Evolutionary conservation across 2,113 vertebrate species (phyloP).

Genomic region (Esox niger): DNA sequence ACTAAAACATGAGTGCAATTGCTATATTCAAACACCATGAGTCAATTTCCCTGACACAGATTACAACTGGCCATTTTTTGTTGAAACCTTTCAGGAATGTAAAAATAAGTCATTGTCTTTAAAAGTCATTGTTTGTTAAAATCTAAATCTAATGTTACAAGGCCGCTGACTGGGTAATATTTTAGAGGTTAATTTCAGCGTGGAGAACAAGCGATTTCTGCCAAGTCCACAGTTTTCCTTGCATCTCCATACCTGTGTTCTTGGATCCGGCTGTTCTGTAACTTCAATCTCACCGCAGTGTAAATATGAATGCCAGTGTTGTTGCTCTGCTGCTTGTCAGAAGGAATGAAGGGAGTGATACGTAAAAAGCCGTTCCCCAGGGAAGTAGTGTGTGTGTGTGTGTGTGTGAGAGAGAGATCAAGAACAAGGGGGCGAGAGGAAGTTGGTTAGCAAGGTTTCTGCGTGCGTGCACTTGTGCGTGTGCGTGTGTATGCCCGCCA

Average conservation of each 20-base stretch:
- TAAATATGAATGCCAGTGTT: not conserved
- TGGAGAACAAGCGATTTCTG: conserved; percentile 16
- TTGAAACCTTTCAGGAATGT: no score
- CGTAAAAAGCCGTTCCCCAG: conserved; percentile 24
- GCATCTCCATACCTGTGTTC: conserved; percentile 11
- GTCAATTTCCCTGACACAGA: no score
- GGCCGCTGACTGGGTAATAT: conserved; percentile 30
- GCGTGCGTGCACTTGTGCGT: conserved; percentile 3
- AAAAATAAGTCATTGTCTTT: no score
- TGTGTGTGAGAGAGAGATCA: not conserved
- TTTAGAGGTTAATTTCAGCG: conserved; percentile 13
- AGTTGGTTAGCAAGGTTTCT: not conserved
- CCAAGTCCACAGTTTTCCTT: conserved; percentile 15
- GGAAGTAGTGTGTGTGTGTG: not conserved
- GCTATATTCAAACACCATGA: not conserved
- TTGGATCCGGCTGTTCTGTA: conserved; percentile 76
- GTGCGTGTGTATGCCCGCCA: not conserved
- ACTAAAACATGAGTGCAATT: not conserved
- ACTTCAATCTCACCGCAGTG: not conserved
- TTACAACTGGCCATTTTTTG: no score
- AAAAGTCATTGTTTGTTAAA: not conserved
- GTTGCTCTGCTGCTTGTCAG: not conserved
- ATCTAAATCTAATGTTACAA: conserved; percentile 9
- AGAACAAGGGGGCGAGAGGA: conserved; percentile 3
- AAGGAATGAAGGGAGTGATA: not conserved